A percentile compares a stretch with the other conserved stretches of the same genome.
These are phyloP conservation scores for Callyntrura guangdongensis DNA, from an alignment of 2,888 invertebrate species.

Conservation along the genomic window DNA sequence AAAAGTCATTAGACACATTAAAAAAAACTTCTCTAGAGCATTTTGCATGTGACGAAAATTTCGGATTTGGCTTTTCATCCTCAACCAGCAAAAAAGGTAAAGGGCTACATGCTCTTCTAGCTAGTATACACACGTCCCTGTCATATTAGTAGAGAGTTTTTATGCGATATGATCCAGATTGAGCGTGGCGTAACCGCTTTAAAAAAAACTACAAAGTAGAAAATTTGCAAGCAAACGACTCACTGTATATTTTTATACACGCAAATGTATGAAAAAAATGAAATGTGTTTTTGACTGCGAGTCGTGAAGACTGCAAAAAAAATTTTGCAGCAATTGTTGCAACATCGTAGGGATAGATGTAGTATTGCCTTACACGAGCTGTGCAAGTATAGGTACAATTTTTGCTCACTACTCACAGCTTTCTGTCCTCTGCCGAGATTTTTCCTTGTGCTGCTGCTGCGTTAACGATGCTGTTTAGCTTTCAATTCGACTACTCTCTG, in stretches of 20 bases:
- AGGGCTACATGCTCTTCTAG: too few relatives aligned
- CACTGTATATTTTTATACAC: too few relatives aligned
- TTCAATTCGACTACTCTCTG: constrained; percentile 2
- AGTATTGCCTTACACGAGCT: background rate
- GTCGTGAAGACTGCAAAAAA: background rate
- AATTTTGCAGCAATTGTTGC: too few relatives aligned
- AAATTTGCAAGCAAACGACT: constrained; percentile 30
- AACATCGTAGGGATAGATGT: too few relatives aligned
- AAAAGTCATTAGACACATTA: constrained; percentile 1
- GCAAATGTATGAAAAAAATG: too few relatives aligned
- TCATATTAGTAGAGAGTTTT: constrained; percentile 6
- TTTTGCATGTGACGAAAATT: background rate
- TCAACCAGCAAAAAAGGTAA: too few relatives aligned
- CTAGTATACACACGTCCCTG: too few relatives aligned
- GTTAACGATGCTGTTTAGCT: background rate
- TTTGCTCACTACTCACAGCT: background rate
- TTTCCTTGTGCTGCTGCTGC: background rate
- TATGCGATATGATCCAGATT: constrained; percentile 80
- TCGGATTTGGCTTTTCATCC: too few relatives aligned
- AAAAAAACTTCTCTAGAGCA: background rate
- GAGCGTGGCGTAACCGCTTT: constrained; percentile 80
- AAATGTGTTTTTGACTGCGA: constrained; percentile 9
- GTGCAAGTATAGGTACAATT: constrained; percentile 7
- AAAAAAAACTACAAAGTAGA: constrained; percentile 38
- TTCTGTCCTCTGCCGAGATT: background rate